Evolutionary conservation across 2,797 vertebrate genomes (phyloP), one percentile per base, ranked within the genome.

Genomic region (Lithobates sylvaticus): DNA sequence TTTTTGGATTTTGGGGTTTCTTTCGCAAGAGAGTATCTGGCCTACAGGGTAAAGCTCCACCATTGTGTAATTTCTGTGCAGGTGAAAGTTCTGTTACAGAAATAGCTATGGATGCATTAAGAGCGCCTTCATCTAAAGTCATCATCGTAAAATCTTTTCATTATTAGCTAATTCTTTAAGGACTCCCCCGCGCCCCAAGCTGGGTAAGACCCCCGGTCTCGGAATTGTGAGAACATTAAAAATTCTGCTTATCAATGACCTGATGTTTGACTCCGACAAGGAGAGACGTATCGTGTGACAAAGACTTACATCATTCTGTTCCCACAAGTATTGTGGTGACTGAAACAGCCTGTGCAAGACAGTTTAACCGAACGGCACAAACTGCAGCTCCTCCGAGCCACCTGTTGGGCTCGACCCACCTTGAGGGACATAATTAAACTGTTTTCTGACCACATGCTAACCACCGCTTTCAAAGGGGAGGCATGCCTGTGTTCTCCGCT

Each of bases 361-460:
- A 91, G 90, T 93, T 91, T 91, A 89, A 92, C 76, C 84, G 91
- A 87, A 88, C 6, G 23, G 61, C 74, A 50, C 47, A 82, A 83
- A 71, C 85, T 26, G 74, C 89, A 83, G 27, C 78, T 80, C 69
- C 36, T 86, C 47, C 82, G 78, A 87, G 88, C 90, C 90, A 92
- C 88, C 88, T 92, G 89, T 84, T 87, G 64, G 44, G 54, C 90
- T 83, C 89, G 87, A 89, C 89, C 85, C 87, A 88, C 65, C 87
- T 90, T 89, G 89, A 91, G 78, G 82, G 90, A 88, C 90, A 92
- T 92, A 78, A 85, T 88, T 85, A 90, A 93, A 89, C 89, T 89
- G 84, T 83, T 88, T 89, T 73, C 88, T 91, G 90, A 92, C 92
- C 90, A 92, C 90, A 92, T 78, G 90, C 79, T 88, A 92, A 92